phyloP scores from a whole-genome alignment of 1,140 invertebrate species.

The Meloidogyne exigua region DNA sequence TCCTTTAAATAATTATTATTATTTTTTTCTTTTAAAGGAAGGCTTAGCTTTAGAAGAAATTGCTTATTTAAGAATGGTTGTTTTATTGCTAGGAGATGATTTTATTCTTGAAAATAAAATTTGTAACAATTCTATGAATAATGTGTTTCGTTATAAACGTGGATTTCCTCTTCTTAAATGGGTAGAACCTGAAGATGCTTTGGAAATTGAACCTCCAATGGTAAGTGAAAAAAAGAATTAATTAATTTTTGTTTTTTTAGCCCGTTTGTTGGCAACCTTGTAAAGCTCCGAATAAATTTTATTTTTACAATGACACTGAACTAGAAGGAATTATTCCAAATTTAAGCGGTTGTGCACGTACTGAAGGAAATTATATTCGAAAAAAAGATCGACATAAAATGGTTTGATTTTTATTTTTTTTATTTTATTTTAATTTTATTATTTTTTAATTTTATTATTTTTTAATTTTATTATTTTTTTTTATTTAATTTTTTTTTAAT shows the following conservation, averaged over 20 bases:
- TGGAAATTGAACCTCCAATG: constrained; percentile 13
- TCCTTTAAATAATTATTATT: background rate
- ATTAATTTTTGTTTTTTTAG: constrained; percentile 13
- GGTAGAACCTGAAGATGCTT: constrained; percentile 20
- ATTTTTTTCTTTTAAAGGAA: background rate
- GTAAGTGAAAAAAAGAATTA: background rate
- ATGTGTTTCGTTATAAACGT: background rate
- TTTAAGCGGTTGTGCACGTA: constrained; percentile 21
- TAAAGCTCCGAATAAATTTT: background rate
- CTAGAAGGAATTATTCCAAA: constrained; percentile 32
- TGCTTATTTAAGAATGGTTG: constrained; percentile 18
- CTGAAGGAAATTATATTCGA: constrained; percentile 23
- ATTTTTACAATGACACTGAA: constrained; percentile 31
- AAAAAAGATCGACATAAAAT: constrained; percentile 22
- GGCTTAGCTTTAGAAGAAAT: constrained; percentile 25
- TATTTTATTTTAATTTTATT: background rate
- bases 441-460: no score
- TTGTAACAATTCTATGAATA: background rate
- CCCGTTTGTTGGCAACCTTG: background rate
- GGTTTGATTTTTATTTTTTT: background rate
- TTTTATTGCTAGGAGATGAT: background rate
- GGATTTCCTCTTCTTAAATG: background rate
- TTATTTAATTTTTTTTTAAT: no score
- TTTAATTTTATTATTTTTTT: no score
- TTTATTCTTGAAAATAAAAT: background rate